phyloP scores from a whole-genome alignment of 2,113 vertebrate genomes.

The Rattus norvegicus region GRCr8 NC_086019.1:78016501-78017000 shows the following conservation, averaged over 20 bases:
- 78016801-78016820: neutral
- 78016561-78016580: slow-evolving; percentile 92
- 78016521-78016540: slow-evolving; percentile 93
- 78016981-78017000: neutral
- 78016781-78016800: neutral
- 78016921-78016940: neutral
- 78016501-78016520: slow-evolving; percentile 90
- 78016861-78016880: neutral
- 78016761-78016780: too few relatives aligned
- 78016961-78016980: too few relatives aligned
- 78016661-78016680: neutral
- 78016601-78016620: slow-evolving; percentile 87
- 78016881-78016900: too few relatives aligned
- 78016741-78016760: neutral
- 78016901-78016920: neutral
- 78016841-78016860: neutral
- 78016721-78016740: neutral
- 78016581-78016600: slow-evolving; percentile 91
- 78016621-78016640: neutral
- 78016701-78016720: neutral
- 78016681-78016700: neutral
- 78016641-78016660: neutral
- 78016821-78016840: neutral
- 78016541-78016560: slow-evolving; percentile 93
- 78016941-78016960: too few relatives aligned